phyloP scores from a whole-genome alignment of 2,888 invertebrate genomes.

The Chymomyza procnemis region DNA sequence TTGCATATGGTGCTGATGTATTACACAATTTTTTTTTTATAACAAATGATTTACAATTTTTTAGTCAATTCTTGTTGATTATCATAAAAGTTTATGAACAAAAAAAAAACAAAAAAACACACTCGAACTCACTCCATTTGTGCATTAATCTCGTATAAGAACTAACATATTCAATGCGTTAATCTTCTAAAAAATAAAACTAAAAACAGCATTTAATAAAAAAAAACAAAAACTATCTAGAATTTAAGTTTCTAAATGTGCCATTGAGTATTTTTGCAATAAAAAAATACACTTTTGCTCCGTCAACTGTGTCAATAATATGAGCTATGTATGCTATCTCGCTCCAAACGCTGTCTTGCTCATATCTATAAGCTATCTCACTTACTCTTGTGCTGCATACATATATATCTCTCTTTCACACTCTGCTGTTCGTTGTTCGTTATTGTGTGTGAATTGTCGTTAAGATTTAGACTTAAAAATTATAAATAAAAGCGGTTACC shows the following conservation, averaged over 20 bases:
- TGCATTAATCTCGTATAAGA: too few species aligned
- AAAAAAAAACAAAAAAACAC: not conserved
- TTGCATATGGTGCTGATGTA: too few species aligned
- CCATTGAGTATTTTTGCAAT: slow-evolving; percentile 24
- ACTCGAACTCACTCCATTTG: too few species aligned
- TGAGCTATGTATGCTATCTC: slow-evolving; percentile 17
- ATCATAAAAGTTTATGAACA: not conserved
- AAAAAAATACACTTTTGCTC: slow-evolving; percentile 36
- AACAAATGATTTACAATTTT: too few species aligned
- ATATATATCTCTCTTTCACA: not conserved
- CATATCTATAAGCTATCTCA: not conserved
- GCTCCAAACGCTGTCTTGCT: too few species aligned
- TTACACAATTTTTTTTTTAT: too few species aligned
- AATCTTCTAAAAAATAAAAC: too few species aligned
- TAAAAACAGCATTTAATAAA: not conserved
- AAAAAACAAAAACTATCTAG: too few species aligned
- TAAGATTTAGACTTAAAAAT: slow-evolving; percentile 47
- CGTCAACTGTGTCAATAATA: slow-evolving; percentile 2
- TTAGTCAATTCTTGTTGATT: too few species aligned
- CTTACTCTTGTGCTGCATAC: too few species aligned
- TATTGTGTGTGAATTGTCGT: not conserved
- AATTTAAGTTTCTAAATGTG: slow-evolving; percentile 2
- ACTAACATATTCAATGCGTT: too few species aligned
- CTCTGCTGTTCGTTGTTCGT: not conserved
- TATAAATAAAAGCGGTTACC: slow-evolving; percentile 57